Conservation (phyloP, 2,888 invertebrate genomes). For the Thymelicus lineola region DNA sequence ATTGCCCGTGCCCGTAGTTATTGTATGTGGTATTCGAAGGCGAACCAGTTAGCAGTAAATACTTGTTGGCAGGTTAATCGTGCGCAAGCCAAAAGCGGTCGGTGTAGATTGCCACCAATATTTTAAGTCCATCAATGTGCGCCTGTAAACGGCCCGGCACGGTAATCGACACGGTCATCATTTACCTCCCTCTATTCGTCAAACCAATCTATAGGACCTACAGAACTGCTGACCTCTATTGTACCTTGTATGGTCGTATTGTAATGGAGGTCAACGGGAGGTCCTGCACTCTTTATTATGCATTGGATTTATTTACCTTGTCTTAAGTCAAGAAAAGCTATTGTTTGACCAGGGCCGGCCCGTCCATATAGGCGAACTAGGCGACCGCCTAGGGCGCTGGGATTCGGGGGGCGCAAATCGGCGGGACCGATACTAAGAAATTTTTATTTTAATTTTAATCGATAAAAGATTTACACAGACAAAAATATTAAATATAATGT, state of each 20-base stretch:
- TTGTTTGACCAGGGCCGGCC: too few species aligned
- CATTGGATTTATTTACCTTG: background rate
- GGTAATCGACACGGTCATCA: slow-evolving; percentile 12
- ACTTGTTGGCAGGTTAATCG: slow-evolving; percentile 51
- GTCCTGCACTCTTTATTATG: slow-evolving; percentile 3
- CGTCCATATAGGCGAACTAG: too few species aligned
- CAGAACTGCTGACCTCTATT: background rate
- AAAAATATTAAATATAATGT: too few species aligned
- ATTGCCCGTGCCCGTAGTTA: slow-evolving; percentile 30
- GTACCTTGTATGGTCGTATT: background rate
- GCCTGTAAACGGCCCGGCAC: background rate
- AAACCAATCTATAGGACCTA: background rate
- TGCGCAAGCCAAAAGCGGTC: slow-evolving; percentile 45
- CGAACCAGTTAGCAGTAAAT: slow-evolving; percentile 58
- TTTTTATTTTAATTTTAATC: too few species aligned
- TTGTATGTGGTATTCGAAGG: slow-evolving; percentile 59
- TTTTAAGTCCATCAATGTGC: slow-evolving; percentile 44
- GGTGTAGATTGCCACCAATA: slow-evolving; percentile 41
- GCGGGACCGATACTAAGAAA: too few species aligned
- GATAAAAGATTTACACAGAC: too few species aligned
- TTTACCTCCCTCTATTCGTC: background rate
- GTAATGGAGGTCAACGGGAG: background rate
- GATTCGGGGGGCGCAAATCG: too few species aligned
- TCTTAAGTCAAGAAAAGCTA: too few species aligned
- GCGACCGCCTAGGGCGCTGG: too few species aligned